Conservation (phyloP, 1,140 invertebrate species). For the Drosophila bipectinata region DNA sequence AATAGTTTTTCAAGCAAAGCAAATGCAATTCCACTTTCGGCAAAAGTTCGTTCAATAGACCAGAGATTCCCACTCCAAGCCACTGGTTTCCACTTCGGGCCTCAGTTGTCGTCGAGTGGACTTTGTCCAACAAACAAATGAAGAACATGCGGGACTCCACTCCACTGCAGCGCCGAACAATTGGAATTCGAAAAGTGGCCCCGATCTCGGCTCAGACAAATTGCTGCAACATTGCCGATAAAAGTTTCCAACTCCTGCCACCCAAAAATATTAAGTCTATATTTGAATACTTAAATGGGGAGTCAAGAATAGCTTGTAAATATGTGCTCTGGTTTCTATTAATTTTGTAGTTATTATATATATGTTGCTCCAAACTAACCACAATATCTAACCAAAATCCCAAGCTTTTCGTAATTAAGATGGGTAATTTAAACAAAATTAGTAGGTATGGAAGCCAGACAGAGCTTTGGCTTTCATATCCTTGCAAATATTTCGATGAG, state of each 20-base stretch:
- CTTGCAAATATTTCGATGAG: too few species aligned
- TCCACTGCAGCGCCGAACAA: conserved; percentile 50
- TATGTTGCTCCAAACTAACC: conserved; percentile 2
- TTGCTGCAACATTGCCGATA: conserved; percentile 69
- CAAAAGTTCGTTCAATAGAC: conserved; percentile 72
- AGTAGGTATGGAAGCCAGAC: neutral
- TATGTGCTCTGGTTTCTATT: conserved; percentile 22
- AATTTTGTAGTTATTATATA: conserved; percentile 33
- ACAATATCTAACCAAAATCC: conserved; percentile 22
- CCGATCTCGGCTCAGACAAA: conserved; percentile 29
- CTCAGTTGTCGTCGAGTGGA: conserved; percentile 67
- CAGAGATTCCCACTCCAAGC: conserved; percentile 32
- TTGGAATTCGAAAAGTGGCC: conserved; percentile 62
- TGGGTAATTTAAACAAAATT: neutral
- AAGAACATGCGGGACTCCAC: conserved; percentile 63
- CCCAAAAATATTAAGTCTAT: conserved; percentile 14
- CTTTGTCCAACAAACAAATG: conserved; percentile 74
- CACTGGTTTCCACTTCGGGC: neutral
- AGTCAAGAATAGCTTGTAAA: conserved; percentile 14
- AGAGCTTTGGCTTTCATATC: too few species aligned
- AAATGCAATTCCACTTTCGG: conserved; percentile 78
- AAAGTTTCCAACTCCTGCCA: conserved; percentile 41
- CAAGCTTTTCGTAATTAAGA: conserved; percentile 8
- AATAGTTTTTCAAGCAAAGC: conserved; percentile 81
- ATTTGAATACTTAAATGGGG: conserved; percentile 49